phyloP scores from a whole-genome alignment of 2,888 invertebrate species.

The Lottia scabra region DNA sequence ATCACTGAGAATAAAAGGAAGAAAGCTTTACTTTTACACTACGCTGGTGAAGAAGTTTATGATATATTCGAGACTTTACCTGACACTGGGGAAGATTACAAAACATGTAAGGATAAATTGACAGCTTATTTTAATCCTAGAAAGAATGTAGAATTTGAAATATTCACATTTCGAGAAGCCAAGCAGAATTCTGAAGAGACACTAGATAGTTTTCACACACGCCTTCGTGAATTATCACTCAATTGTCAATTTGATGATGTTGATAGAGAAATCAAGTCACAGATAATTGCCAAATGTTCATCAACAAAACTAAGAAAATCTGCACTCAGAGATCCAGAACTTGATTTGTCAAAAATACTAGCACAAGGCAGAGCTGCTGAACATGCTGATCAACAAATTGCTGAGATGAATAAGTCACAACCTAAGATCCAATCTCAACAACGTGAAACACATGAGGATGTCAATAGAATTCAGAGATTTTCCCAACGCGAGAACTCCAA shows the following conservation, averaged over 20 bases:
- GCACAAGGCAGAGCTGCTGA: slow-evolving; percentile 20
- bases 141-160: slow-evolving; percentile 8
- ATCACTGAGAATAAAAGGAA: slow-evolving; percentile 18
- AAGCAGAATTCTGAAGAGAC: slow-evolving; percentile 11
- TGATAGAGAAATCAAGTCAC: slow-evolving; percentile 24
- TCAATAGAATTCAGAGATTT: background rate
- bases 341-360: slow-evolving; percentile 12
- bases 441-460: background rate
- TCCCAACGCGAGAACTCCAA: background rate
- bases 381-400: slow-evolving; percentile 17
- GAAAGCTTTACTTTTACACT: slow-evolving; percentile 28
- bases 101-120: slow-evolving; percentile 7
- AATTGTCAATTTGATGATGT: slow-evolving; percentile 16
- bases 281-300: slow-evolving; percentile 25
- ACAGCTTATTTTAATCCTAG: slow-evolving; percentile 15
- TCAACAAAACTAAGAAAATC: slow-evolving; percentile 21
- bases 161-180: slow-evolving; percentile 14
- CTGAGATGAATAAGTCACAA: slow-evolving; percentile 3
- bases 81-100: slow-evolving; percentile 3
- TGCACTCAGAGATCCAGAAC: slow-evolving; percentile 11
- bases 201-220: background rate
- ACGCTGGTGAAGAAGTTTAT: slow-evolving; percentile 21
- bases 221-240: slow-evolving; percentile 7
- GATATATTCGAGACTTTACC: slow-evolving; percentile 23
- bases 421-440: background rate